Base-by-base conservation (phyloP, 2,113 vertebrate genomes). In the Bufo gargarizans region DNA sequence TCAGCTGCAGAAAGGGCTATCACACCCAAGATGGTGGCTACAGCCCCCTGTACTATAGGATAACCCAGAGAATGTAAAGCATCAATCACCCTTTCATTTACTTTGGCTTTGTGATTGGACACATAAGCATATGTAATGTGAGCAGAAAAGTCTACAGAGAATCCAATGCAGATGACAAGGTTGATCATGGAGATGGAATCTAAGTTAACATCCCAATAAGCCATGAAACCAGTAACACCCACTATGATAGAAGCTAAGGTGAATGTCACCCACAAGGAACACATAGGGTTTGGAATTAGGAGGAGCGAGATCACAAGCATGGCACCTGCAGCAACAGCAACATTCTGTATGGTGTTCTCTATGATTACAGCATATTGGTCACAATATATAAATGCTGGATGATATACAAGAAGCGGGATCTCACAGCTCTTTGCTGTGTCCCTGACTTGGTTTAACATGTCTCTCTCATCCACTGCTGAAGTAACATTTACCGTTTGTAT, bases 151-250 rank as follows among this genome's bases (percentile, higher is more conserved):
- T 74, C 71, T 74, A 74, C 71, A 8, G 92, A 92, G 91, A 97
- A 97, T 9, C 95, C 95, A 20, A 96, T 95, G 89, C 93, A 95
- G 92, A 95, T 95, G 82, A 96, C 90, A 77, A 95, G 92, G 83
- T 93, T 96, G 63, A 94, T 96, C 93, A 95, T 94, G 80, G 95
- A 94, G 89, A 95, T 92, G 49, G 94, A 96, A 88, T 97, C 95
- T 63, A 97, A 92, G 90, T 89, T 95, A 3, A 96, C 91, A 1
- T 88, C 84, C 94, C 96, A 95, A 63, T 93, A 93, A 6, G 91
- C 91, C 94, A 96, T 96, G 91, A 95, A 96, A 50, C 93, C 94
- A 0, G 92, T 82, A 58, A 96, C 93, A 0, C 97, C 97, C 3
- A 93, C 89, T 20, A 97, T 94, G 79, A 96, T 91, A 20, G 96